Conservation (phyloP, 2,888 invertebrate genomes). For the Apodemia zela region DNA sequence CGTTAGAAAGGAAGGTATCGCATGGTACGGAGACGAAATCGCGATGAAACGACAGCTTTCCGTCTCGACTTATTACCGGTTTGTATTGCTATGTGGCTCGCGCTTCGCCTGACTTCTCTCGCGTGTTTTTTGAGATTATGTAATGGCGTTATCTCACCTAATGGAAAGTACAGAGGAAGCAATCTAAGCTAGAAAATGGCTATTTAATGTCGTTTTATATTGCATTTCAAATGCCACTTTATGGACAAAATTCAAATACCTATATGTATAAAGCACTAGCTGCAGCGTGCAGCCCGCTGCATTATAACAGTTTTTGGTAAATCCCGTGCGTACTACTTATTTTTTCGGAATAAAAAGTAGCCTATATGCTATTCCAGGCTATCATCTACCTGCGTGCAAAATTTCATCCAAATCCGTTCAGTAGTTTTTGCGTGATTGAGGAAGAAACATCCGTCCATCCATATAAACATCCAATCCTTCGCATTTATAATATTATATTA, state of each 20-base stretch:
- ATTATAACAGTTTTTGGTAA: too few relatives aligned
- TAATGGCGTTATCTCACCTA: not conserved
- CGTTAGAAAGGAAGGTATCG: constrained; percentile 63
- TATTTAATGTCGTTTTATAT: not conserved
- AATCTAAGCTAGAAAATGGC: not conserved
- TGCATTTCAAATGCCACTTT: not conserved
- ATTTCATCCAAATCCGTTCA: too few relatives aligned
- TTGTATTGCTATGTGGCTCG: constrained; percentile 37
- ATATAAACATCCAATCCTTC: too few relatives aligned
- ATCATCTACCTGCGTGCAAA: too few relatives aligned
- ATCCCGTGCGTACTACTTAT: too few relatives aligned
- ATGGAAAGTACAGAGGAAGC: not conserved
- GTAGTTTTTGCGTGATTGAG: too few relatives aligned
- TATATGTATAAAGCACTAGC: too few relatives aligned
- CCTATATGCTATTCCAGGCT: too few relatives aligned
- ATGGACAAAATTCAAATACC: not conserved
- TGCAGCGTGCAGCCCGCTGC: too few relatives aligned
- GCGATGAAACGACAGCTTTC: constrained; percentile 58
- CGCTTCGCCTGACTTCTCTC: constrained; percentile 17
- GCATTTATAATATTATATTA: too few relatives aligned
- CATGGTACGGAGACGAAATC: constrained; percentile 63
- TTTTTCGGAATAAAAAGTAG: too few relatives aligned
- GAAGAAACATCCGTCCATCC: too few relatives aligned
- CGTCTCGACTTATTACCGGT: constrained; percentile 53
- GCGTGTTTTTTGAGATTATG: not conserved